phyloP scores from a whole-genome alignment of 2,888 invertebrate species.

The Noctua janthina region DNA sequence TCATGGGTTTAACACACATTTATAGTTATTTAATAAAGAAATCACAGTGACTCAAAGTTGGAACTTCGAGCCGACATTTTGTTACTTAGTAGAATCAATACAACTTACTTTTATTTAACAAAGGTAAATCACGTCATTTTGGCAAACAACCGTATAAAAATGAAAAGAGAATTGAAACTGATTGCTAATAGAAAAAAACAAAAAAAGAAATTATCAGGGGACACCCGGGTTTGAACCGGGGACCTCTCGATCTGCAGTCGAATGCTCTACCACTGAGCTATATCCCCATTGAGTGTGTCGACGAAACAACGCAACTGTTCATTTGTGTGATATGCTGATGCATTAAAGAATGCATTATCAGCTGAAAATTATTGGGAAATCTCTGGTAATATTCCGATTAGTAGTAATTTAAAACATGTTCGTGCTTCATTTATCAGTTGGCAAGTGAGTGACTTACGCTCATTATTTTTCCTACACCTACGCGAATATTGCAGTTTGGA shows the following conservation, averaged over 20 bases:
- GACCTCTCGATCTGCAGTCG: conserved; percentile 90
- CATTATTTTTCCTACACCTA: conserved; percentile 5
- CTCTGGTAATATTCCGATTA: conserved; percentile 14
- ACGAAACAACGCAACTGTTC: conserved; percentile 66
- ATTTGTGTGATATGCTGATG: not conserved
- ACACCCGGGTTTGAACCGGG: conserved; percentile 90
- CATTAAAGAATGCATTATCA: not conserved
- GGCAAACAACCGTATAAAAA: not conserved
- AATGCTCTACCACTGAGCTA: conserved; percentile 90
- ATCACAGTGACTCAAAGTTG: not conserved
- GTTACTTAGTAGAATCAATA: not conserved
- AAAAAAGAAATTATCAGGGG: conserved; percentile 75
- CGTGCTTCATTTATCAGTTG: not conserved
- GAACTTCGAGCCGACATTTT: not conserved
- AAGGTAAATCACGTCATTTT: not conserved
- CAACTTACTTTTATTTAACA: not conserved
- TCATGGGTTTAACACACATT: too few relatives aligned
- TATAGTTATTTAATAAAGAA: not conserved
- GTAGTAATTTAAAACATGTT: not conserved
- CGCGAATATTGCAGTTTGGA: not conserved
- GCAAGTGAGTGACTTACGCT: conserved; percentile 16
- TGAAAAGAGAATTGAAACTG: conserved; percentile 7
- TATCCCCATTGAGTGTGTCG: conserved; percentile 74
- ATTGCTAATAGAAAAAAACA: conserved; percentile 21
- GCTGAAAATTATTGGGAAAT: not conserved